Evolutionary conservation across 1,140 invertebrate genomes (phyloP).

Genomic region (Leptonema lineaticorne): DNA sequence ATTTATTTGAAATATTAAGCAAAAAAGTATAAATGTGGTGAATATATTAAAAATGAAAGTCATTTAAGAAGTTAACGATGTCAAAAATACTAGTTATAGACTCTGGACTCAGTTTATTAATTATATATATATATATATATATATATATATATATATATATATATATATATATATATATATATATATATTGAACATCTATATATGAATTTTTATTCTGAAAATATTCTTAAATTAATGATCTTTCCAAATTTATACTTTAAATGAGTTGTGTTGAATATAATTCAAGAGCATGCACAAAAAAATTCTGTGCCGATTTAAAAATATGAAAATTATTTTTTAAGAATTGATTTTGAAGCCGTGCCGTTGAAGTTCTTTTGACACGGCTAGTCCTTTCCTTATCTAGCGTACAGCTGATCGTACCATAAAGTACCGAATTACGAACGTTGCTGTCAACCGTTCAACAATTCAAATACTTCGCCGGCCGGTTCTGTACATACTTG

Average conservation of each 20-base stretch:
- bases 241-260: neutral
- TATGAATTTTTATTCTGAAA: neutral
- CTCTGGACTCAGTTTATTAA: neutral
- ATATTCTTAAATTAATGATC: neutral
- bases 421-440: conserved; percentile 31
- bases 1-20: too few species aligned
- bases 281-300: neutral
- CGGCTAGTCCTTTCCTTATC: conserved; percentile 37
- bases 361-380: conserved; percentile 24
- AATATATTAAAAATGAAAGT: too few species aligned
- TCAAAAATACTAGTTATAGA: too few species aligned
- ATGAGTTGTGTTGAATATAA: neutral
- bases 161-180: neutral
- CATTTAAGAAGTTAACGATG: too few species aligned
- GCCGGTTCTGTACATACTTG: conserved; percentile 34
- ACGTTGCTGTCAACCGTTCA: conserved; percentile 40
- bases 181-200: neutral
- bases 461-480: conserved; percentile 40
- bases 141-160: neutral
- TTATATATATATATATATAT: neutral
- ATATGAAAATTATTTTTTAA: neutral
- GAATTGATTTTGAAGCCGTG: conserved; percentile 29
- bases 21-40: too few species aligned
- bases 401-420: conserved; percentile 33
- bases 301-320: neutral